phyloP scores from a whole-genome alignment of 1,140 invertebrate genomes.

The Agraylea sexmaculata region DNA sequence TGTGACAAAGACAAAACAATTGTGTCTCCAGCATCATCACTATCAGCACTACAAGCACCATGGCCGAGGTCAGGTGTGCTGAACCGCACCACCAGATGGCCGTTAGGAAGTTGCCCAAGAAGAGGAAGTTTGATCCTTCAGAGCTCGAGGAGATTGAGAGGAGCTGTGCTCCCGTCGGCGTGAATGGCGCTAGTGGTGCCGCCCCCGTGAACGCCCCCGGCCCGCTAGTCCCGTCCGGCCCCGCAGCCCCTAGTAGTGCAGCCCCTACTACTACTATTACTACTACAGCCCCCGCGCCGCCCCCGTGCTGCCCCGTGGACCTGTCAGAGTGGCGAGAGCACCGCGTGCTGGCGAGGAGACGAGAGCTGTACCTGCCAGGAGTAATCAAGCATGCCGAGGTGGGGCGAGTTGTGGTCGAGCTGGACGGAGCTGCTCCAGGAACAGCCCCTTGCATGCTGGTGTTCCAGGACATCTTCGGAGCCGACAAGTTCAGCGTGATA shows the following conservation, averaged over 20 bases:
- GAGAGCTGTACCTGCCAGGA: slow-evolving; percentile 73
- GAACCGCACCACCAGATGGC: slow-evolving; percentile 33
- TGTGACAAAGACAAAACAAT: too few relatives aligned
- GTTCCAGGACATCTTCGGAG: slow-evolving; percentile 59
- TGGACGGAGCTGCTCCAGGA: slow-evolving; percentile 51
- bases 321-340: slow-evolving; percentile 85
- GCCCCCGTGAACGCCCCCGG: slow-evolving; percentile 22
- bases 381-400: slow-evolving; percentile 48
- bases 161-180: slow-evolving; percentile 32
- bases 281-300: slow-evolving; percentile 23
- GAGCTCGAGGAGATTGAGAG: slow-evolving; percentile 59
- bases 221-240: slow-evolving; percentile 26
- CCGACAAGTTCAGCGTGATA: slow-evolving; percentile 77
- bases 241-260: slow-evolving; percentile 27
- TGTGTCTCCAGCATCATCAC: slow-evolving; percentile 25
- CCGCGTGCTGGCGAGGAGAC: slow-evolving; percentile 75
- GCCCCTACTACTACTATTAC: slow-evolving; percentile 22
- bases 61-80: slow-evolving; percentile 24
- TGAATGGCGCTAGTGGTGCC: slow-evolving; percentile 21
- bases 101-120: slow-evolving; percentile 69
- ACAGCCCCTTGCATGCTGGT: slow-evolving; percentile 47
- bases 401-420: slow-evolving; percentile 53
- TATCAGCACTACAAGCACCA: slow-evolving; percentile 12
- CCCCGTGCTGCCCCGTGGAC: slow-evolving; percentile 50
- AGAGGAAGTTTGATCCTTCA: slow-evolving; percentile 75